These are phyloP conservation scores for Rhinophrynus dorsalis DNA, from an alignment of 2,797 vertebrate species.

Conservation along the genomic window DNA sequence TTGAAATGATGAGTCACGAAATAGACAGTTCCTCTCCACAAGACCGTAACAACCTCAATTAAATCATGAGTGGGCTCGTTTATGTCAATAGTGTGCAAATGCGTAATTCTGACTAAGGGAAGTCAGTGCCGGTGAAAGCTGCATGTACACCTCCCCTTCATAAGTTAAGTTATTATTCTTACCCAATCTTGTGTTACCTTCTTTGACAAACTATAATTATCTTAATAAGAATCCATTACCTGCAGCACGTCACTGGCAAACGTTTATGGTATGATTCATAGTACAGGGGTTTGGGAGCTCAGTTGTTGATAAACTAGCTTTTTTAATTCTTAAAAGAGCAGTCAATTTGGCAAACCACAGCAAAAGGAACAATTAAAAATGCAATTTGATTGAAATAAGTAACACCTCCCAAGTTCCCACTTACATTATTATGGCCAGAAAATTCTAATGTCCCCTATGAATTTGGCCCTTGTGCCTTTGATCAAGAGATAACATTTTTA, in stretches of 20 bases:
- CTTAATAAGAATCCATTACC: conserved; percentile 22
- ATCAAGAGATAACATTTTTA: too few relatives aligned
- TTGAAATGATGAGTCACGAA: conserved; percentile 26
- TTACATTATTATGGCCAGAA: too few relatives aligned
- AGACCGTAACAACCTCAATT: conserved; percentile 21
- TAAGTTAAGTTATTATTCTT: conserved; percentile 6
- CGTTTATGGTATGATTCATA: neutral
- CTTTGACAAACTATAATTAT: conserved; percentile 24
- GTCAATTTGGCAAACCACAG: too few relatives aligned
- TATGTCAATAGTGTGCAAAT: neutral
- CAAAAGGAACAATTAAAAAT: too few relatives aligned
- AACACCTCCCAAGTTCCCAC: too few relatives aligned
- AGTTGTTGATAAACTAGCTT: neutral
- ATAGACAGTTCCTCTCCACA: neutral
- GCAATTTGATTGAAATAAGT: too few relatives aligned
- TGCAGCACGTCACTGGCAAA: conserved; percentile 11
- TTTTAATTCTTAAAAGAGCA: too few relatives aligned
- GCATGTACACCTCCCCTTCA: neutral
- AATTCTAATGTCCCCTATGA: too few relatives aligned
- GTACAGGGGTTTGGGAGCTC: neutral
- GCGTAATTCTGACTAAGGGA: neutral
- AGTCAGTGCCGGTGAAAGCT: neutral
- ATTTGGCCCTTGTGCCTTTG: too few relatives aligned
- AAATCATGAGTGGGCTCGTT: conserved; percentile 7
- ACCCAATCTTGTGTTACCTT: neutral